Conservation (phyloP, 2,888 invertebrate genomes). For the Pheosia gnoma region DNA sequence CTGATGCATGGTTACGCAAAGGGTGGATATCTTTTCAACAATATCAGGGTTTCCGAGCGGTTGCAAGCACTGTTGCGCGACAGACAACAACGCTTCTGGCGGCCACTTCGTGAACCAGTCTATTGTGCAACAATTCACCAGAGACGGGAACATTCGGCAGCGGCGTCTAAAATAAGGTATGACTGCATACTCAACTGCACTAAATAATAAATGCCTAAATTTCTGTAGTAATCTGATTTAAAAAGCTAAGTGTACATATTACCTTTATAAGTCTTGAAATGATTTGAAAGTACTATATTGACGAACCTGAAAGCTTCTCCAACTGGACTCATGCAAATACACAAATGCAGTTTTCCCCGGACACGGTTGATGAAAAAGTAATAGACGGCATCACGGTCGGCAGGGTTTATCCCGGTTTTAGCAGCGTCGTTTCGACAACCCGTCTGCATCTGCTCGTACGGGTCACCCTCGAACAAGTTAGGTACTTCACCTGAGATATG, state of each 20-base stretch:
- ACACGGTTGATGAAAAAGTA: slow-evolving; percentile 94
- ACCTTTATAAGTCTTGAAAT: background rate
- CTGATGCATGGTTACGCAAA: slow-evolving; percentile 77
- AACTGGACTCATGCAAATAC: slow-evolving; percentile 95
- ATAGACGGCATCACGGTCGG: slow-evolving; percentile 91
- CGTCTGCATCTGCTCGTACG: slow-evolving; percentile 92
- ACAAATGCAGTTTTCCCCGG: slow-evolving; percentile 92
- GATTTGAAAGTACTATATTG: background rate
- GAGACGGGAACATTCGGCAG: slow-evolving; percentile 96
- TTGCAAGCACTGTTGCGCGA: slow-evolving; percentile 89
- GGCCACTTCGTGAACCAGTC: slow-evolving; percentile 98
- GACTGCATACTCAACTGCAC: background rate
- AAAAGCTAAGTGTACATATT: background rate
- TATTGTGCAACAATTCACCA: slow-evolving; percentile 97
- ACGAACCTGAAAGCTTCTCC: slow-evolving; percentile 91
- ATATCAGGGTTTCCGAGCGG: slow-evolving; percentile 80
- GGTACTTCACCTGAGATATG: slow-evolving; percentile 92
- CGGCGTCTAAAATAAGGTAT: slow-evolving; percentile 84
- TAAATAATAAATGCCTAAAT: background rate
- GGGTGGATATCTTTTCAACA: slow-evolving; percentile 61
- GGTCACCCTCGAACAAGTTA: slow-evolving; percentile 94
- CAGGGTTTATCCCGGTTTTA: slow-evolving; percentile 86
- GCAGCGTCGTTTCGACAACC: slow-evolving; percentile 89
- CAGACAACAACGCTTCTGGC: slow-evolving; percentile 92
- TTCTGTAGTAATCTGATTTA: background rate